Evolutionary conservation across 2,113 vertebrate genomes (phyloP).

Genomic region (Muscicapa adusta): DNA sequence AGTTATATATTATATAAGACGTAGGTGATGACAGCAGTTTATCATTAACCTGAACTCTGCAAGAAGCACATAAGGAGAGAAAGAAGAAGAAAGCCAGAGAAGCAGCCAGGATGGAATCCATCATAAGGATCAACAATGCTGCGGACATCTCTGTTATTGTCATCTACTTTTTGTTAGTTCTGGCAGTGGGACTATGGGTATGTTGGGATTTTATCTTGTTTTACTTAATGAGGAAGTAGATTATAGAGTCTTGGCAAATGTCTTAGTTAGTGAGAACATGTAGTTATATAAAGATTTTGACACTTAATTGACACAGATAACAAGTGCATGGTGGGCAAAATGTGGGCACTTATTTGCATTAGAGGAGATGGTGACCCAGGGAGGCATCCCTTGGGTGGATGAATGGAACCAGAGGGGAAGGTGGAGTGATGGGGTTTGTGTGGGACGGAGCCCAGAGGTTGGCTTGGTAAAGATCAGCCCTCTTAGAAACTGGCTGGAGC

Average conservation of each 20-base stretch:
- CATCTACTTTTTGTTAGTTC: constrained; percentile 88
- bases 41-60: constrained; percentile 70
- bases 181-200: constrained; percentile 93
- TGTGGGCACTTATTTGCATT: neutral
- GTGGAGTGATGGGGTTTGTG: neutral
- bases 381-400: neutral
- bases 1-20: constrained; percentile 55
- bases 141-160: constrained; percentile 93
- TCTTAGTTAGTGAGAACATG: neutral
- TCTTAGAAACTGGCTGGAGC: neutral
- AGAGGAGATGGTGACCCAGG: neutral
- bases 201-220: constrained; percentile 51
- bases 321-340: neutral
- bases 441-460: neutral
- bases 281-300: neutral
- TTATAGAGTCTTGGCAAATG: neutral
- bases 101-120: neutral
- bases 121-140: constrained; percentile 78
- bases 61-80: constrained; percentile 53
- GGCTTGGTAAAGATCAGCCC: neutral
- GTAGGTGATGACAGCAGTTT: constrained; percentile 39
- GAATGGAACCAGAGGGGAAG: neutral
- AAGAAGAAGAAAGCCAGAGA: neutral
- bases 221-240: neutral
- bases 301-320: neutral